Evolutionary conservation across 2,113 vertebrate species (phyloP).

Genomic region (mouse (Mus musculus)): GRCm39 chr3:57335001-57335500

Average conservation of each 20-base stretch:
- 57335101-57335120: background rate
- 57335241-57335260: background rate
- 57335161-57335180: background rate
- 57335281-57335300: background rate
- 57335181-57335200: background rate
- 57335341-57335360: background rate
- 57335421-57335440: conserved; percentile 26
- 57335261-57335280: background rate
- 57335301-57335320: background rate
- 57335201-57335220: background rate
- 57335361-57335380: background rate
- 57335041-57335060: background rate
- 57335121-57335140: background rate
- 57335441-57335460: background rate
- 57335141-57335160: background rate
- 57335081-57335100: background rate
- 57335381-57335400: background rate
- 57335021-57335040: background rate
- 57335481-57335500: background rate
- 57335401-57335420: background rate
- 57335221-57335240: background rate
- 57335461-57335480: background rate
- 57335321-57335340: conserved; percentile 13
- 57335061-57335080: background rate
- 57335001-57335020: background rate